phyloP scores from a whole-genome alignment of 2,113 vertebrate species.

The Colius striatus region DNA sequence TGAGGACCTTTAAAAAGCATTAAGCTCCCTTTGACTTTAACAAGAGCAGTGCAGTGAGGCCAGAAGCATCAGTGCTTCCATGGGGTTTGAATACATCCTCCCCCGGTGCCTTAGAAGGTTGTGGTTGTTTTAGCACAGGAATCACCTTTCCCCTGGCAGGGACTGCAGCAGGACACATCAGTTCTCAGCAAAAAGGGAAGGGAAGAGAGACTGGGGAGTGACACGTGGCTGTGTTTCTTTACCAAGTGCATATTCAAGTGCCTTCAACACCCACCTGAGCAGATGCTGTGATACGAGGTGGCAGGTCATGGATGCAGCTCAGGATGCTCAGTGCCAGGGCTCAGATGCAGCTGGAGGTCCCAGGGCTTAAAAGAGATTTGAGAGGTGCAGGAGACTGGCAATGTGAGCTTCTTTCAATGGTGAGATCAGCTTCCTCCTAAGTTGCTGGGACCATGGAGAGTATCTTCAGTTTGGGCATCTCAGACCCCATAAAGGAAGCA shows the following conservation, averaged over 20 bases:
- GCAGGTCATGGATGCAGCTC: fast-evolving
- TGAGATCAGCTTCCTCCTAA: background rate
- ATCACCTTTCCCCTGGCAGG: background rate
- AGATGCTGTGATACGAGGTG: background rate
- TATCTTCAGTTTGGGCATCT: background rate
- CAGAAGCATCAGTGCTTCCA: fast-evolving
- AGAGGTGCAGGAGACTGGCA: background rate
- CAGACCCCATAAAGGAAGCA: background rate
- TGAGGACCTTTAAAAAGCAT: conserved; percentile 8
- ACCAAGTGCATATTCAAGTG: background rate
- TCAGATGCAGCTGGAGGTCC: background rate
- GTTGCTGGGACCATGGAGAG: background rate
- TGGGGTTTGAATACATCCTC: background rate
- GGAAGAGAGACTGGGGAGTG: background rate
- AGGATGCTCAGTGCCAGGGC: background rate
- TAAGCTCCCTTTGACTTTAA: background rate
- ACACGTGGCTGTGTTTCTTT: background rate
- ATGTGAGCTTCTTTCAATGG: fast-evolving
- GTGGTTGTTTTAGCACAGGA: background rate
- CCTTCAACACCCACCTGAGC: background rate
- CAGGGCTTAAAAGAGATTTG: background rate
- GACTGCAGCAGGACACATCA: fast-evolving
- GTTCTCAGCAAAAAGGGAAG: background rate
- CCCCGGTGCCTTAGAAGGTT: background rate
- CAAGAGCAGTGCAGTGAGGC: background rate